These are phyloP conservation scores for Struthidea cinerea DNA, from an alignment of 2,113 vertebrate species.

Conservation along the genomic window DNA sequence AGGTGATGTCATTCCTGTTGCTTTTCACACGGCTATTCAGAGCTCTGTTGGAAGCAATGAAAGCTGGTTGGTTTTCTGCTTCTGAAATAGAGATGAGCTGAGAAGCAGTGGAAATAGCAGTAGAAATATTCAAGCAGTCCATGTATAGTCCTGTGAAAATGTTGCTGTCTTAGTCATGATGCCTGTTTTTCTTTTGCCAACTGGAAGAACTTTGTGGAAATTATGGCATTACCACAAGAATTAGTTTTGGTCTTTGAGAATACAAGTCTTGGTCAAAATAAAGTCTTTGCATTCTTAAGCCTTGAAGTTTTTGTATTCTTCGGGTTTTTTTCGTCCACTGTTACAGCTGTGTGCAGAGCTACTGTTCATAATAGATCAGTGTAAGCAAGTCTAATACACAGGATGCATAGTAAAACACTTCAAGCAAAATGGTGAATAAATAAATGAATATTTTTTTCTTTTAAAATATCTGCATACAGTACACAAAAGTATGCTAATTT, in stretches of 20 bases:
- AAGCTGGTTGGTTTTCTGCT: not conserved
- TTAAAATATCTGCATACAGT: not conserved
- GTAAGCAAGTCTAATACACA: not conserved
- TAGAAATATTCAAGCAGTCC: not conserved
- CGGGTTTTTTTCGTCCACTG: not conserved
- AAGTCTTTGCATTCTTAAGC: slow-evolving; percentile 1
- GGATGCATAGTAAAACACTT: not conserved
- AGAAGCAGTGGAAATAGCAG: not conserved
- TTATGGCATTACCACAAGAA: not conserved
- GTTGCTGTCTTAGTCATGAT: not conserved
- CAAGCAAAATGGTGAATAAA: not conserved
- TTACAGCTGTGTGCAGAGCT: not conserved
- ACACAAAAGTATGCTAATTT: not conserved
- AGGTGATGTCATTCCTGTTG: not conserved
- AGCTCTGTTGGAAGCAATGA: not conserved
- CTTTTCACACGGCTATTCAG: not conserved
- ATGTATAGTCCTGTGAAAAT: not conserved
- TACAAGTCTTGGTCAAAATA: not conserved
- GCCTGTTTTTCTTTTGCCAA: not conserved
- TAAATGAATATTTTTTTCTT: not conserved
- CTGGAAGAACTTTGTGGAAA: not conserved
- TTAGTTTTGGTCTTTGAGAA: not conserved
- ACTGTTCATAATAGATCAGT: not conserved
- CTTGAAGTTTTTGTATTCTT: not conserved
- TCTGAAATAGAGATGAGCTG: not conserved